Percentiles rank a stretch among this genome's conserved stretches.
phyloP scores from a whole-genome alignment of 1,140 invertebrate species.

The Notospermus geniculatus region DNA sequence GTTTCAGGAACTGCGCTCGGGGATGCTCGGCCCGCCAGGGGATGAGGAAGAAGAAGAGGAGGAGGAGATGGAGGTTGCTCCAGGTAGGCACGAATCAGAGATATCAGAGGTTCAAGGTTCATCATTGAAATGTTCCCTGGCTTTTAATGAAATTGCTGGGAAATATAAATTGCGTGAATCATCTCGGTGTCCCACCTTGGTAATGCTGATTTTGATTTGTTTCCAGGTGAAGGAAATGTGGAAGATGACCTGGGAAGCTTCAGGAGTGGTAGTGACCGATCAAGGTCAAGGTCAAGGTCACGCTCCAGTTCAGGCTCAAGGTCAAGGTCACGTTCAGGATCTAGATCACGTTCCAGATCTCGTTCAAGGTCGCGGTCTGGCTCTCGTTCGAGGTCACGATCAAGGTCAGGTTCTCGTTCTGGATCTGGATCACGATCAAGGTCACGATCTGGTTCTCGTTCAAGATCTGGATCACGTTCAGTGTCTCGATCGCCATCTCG shows the following conservation, averaged over 20 bases:
- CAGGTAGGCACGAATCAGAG: slow-evolving; percentile 30
- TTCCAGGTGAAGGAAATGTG: too few relatives aligned
- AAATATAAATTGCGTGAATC: background rate
- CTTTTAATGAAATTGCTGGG: slow-evolving; percentile 24
- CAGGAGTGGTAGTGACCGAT: too few relatives aligned
- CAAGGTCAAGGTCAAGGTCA: too few relatives aligned
- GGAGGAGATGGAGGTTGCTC: slow-evolving; percentile 30
- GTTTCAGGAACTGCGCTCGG: slow-evolving; percentile 65
- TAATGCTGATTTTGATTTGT: too few relatives aligned
- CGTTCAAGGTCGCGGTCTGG: too few relatives aligned
- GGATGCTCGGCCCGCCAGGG: slow-evolving; percentile 78
- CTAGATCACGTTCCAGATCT: too few relatives aligned
- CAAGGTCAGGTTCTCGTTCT: background rate
- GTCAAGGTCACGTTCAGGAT: too few relatives aligned
- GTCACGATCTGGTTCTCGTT: background rate
- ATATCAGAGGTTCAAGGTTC: slow-evolving; percentile 18
- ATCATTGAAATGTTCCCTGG: slow-evolving; percentile 26
- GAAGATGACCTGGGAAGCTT: too few relatives aligned
- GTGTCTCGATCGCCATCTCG: background rate
- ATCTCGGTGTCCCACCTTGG: background rate
- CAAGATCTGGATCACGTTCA: background rate
- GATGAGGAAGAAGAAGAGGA: slow-evolving; percentile 74
- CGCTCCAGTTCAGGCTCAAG: too few relatives aligned
- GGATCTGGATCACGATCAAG: background rate
- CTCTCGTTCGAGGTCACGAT: background rate